Evolutionary conservation across 2,797 vertebrate genomes (phyloP), one percentile per base, ranked within the genome.

Genomic region (Nannoperca australis): DNA sequence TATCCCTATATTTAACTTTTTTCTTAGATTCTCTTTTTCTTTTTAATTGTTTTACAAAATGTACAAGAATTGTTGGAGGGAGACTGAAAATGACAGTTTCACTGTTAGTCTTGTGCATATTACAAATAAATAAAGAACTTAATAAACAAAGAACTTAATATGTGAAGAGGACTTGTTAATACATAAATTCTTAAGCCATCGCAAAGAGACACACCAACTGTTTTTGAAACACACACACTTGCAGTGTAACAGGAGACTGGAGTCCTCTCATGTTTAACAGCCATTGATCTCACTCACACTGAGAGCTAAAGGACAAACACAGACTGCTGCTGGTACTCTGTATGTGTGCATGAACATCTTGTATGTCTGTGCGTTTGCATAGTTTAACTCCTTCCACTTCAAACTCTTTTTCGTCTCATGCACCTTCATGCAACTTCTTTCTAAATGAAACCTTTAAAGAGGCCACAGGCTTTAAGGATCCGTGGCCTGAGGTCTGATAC

Each of bases 241-340:
- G n/a, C 38, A 59, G 27, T 34, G 13, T 78, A 50, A 66, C 40
- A 44, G 50, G 68, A 79, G 58, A 70, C 63, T 73, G 63, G 75
- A 72, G 68, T 80, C 30, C 73, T 80, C 62, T 63, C 77, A 86
- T 90, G 84, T 91, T 88, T 88, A 90, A 82, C 83, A 89, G 81
- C 74, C 76, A 86, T 88, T 84, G 88, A 91, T 91, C 79, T 88
- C 68, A 73, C 83, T 89, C 85, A 83, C 76, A 81, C 87, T 77
- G 85, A 82, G 90, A 76, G 76, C 66, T 88, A 90, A 90, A 91
- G 79, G 83, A 88, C 86, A 90, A 83, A 91, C 80, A 84, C 72
- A 73, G 88, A 84, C 86, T 80, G 74, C 69, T 55, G 79, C 68
- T 82, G 67, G 1, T 47, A 20, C 70, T 68, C 66, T 59, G 7